A percentile compares a stretch with the other conserved stretches of the same genome.
phyloP scores from a whole-genome alignment of 2,888 invertebrate species.

The Loripinus fragilis region DNA sequence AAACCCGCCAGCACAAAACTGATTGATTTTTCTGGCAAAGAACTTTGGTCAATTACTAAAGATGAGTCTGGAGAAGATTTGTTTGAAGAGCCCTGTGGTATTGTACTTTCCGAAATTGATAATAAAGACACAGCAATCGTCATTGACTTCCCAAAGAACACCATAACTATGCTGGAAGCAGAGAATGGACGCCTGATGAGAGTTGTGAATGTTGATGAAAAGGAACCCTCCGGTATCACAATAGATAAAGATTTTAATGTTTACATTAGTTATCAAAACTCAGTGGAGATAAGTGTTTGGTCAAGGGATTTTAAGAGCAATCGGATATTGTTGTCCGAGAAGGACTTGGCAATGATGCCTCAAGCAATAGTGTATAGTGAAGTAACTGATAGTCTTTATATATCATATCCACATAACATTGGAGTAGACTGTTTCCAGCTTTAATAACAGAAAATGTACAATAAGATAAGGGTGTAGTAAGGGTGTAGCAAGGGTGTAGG shows the following conservation, averaged over 20 bases:
- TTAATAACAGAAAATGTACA: too few relatives aligned
- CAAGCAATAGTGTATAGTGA: not conserved
- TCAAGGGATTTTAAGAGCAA: not conserved
- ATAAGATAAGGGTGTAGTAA: too few relatives aligned
- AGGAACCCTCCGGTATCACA: not conserved
- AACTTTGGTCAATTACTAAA: not conserved
- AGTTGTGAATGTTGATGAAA: not conserved
- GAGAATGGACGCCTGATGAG: not conserved
- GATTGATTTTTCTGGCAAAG: not conserved
- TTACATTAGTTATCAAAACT: not conserved
- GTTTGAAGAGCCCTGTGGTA: not conserved
- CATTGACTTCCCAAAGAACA: not conserved
- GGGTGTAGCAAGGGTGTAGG: too few relatives aligned
- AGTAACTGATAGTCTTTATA: not conserved
- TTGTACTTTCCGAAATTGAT: not conserved
- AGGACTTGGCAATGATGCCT: not conserved
- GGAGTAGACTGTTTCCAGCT: not conserved
- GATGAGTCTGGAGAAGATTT: not conserved
- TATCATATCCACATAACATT: not conserved
- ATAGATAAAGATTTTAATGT: not conserved
- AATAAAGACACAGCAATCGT: not conserved
- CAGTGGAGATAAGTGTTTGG: not conserved
- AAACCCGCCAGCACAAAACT: not conserved
- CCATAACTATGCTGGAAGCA: not conserved
- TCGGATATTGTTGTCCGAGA: not conserved